Conservation (phyloP, 2,888 invertebrate genomes). For the Nomada flava region DNA sequence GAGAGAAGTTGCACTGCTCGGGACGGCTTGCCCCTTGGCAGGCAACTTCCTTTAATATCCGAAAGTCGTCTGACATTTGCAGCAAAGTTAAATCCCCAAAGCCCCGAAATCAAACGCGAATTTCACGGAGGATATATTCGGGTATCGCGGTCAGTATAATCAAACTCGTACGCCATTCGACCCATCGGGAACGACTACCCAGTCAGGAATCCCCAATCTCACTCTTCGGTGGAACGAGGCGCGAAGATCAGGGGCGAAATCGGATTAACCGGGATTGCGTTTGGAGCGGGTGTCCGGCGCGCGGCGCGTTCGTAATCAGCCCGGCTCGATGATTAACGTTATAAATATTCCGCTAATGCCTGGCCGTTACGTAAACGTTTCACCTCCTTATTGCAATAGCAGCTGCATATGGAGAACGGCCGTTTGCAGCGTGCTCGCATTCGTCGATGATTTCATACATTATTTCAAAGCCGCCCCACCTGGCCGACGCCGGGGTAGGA, state of each 20-base stretch:
- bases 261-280: constrained; percentile 54
- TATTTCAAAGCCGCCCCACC: constrained; percentile 52
- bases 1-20: background rate
- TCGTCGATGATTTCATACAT: constrained; percentile 64
- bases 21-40: too few relatives aligned
- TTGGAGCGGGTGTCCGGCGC: constrained; percentile 53
- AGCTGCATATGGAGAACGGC: constrained; percentile 53
- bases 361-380: constrained; percentile 60
- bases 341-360: constrained; percentile 75
- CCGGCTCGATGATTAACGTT: constrained; percentile 75
- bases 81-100: background rate
- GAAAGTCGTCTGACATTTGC: constrained; percentile 10
- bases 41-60: background rate
- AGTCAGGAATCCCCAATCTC: background rate
- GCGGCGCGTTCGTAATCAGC: constrained; percentile 64
- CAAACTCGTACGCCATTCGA: background rate
- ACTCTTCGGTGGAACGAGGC: background rate
- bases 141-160: constrained; percentile 1
- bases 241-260: constrained; percentile 33
- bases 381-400: constrained; percentile 50
- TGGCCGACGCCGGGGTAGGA: constrained; percentile 1
- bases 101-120: background rate
- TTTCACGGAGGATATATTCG: constrained; percentile 9
- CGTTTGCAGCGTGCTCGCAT: constrained; percentile 36
- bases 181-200: background rate